A percentile compares a stretch with the other conserved stretches of the same genome.
Evolutionary conservation across 2,113 vertebrate genomes (phyloP).

Genomic region (Neolamprologus sp.): DNA sequence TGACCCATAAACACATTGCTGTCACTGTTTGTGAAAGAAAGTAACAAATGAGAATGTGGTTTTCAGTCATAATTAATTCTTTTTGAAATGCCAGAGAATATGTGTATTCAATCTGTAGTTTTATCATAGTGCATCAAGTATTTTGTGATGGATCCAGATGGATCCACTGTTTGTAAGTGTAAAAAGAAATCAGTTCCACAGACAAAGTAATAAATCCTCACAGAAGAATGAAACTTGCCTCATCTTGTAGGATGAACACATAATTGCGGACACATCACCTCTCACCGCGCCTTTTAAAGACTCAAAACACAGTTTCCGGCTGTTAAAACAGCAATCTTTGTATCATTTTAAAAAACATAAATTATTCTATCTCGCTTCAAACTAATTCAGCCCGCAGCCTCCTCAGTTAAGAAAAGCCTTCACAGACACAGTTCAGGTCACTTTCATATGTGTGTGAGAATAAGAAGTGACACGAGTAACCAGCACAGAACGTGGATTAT

Average conservation of each 20-base stretch:
- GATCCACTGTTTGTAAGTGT: not conserved
- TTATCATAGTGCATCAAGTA: not conserved
- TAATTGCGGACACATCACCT: not conserved
- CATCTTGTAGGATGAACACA: constrained; percentile 15
- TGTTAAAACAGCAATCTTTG: not conserved
- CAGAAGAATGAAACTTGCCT: not conserved
- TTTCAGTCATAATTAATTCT: not conserved
- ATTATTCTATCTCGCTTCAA: not conserved
- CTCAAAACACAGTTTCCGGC: not conserved
- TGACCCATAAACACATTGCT: not conserved
- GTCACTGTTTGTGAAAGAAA: not conserved
- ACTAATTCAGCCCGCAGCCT: not conserved
- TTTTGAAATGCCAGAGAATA: not conserved
- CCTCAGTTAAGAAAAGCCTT: not conserved
- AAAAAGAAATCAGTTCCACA: not conserved
- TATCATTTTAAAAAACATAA: not conserved
- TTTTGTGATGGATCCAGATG: not conserved
- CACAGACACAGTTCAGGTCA: not conserved
- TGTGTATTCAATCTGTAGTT: not conserved
- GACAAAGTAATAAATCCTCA: not conserved
- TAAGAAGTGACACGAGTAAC: not conserved
- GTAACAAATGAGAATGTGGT: not conserved
- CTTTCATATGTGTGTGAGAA: not conserved
- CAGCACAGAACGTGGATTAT: not conserved
- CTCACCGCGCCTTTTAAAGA: not conserved